A percentile compares a stretch with the other conserved stretches of the same genome.
Evolutionary conservation across 2,113 vertebrate species (phyloP).

Genomic region (Microtus oregoni): DNA sequence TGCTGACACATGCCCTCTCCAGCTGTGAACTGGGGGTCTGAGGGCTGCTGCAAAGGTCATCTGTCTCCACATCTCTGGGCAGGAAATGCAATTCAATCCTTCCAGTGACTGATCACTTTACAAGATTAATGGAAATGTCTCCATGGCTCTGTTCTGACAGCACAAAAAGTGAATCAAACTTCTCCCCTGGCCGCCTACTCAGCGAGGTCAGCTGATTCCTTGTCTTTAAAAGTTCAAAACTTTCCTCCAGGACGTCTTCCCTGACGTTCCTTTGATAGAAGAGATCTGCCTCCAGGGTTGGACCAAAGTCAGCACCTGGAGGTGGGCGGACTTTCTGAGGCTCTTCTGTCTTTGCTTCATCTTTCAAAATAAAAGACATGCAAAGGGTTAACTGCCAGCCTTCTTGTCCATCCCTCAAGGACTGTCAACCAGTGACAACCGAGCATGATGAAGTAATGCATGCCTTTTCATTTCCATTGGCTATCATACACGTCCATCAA

Average conservation of each 20-base stretch:
- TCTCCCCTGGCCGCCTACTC: background rate
- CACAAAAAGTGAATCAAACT: slow-evolving; percentile 58
- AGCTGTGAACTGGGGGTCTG: slow-evolving; percentile 79
- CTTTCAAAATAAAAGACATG: slow-evolving; percentile 46
- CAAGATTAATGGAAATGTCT: slow-evolving; percentile 70
- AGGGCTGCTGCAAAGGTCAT: slow-evolving; percentile 73
- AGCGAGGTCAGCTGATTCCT: slow-evolving; percentile 44
- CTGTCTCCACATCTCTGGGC: slow-evolving; percentile 66
- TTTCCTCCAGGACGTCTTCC: background rate
- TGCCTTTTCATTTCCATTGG: slow-evolving; percentile 64
- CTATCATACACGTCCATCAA: slow-evolving; percentile 58
- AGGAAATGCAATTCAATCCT: slow-evolving; percentile 82
- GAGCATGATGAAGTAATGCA: slow-evolving; percentile 76
- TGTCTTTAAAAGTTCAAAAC: slow-evolving; percentile 55
- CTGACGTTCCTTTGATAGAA: background rate
- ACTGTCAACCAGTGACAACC: slow-evolving; percentile 68
- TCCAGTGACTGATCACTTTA: slow-evolving; percentile 74
- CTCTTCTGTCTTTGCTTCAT: slow-evolving; percentile 23
- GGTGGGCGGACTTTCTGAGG: background rate
- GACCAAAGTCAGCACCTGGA: background rate
- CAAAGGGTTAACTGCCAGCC: slow-evolving; percentile 72
- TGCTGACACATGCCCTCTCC: slow-evolving; percentile 80
- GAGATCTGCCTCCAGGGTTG: background rate
- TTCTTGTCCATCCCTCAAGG: background rate
- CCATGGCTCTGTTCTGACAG: slow-evolving; percentile 60